Percentiles rank a stretch among this genome's conserved stretches.
Evolutionary conservation across 1,140 invertebrate species (phyloP).

Genomic region (Aphelinus certus): DNA sequence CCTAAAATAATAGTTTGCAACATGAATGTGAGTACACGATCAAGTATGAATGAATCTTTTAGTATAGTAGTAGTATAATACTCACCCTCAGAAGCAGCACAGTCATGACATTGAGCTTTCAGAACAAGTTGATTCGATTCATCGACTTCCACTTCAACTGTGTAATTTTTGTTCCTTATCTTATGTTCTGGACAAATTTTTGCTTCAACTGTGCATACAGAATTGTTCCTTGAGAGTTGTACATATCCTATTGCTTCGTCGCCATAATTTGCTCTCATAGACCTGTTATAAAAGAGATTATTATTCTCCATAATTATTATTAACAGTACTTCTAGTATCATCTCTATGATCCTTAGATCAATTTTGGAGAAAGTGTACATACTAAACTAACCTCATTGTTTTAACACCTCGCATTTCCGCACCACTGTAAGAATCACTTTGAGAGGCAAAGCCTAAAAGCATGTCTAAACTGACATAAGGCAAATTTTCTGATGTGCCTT

Average conservation of each 20-base stretch:
- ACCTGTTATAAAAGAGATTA: constrained; percentile 36
- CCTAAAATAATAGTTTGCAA: neutral
- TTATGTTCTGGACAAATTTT: constrained; percentile 55
- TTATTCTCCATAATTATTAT: too few relatives aligned
- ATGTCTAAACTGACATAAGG: constrained; percentile 46
- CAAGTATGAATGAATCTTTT: too few relatives aligned
- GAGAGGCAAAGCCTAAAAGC: constrained; percentile 44
- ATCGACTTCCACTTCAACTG: constrained; percentile 41
- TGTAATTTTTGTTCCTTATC: constrained; percentile 21
- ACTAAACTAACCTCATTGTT: too few relatives aligned
- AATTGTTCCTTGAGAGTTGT: constrained; percentile 45
- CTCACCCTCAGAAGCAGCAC: constrained; percentile 42
- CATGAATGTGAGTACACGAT: neutral
- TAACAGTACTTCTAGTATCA: too few relatives aligned
- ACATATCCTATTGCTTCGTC: constrained; percentile 53
- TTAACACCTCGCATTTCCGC: too few relatives aligned
- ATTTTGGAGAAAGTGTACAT: too few relatives aligned
- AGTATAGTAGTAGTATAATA: neutral
- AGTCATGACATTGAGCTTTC: constrained; percentile 44
- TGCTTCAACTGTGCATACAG: constrained; percentile 45
- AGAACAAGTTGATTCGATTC: constrained; percentile 41
- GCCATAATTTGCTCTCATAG: constrained; percentile 47
- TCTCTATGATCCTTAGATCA: too few relatives aligned
- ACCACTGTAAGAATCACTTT: constrained; percentile 4
- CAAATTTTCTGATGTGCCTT: constrained; percentile 45